Conservation (phyloP, 1,140 invertebrate species). For the Sycophila sp. region DNA sequence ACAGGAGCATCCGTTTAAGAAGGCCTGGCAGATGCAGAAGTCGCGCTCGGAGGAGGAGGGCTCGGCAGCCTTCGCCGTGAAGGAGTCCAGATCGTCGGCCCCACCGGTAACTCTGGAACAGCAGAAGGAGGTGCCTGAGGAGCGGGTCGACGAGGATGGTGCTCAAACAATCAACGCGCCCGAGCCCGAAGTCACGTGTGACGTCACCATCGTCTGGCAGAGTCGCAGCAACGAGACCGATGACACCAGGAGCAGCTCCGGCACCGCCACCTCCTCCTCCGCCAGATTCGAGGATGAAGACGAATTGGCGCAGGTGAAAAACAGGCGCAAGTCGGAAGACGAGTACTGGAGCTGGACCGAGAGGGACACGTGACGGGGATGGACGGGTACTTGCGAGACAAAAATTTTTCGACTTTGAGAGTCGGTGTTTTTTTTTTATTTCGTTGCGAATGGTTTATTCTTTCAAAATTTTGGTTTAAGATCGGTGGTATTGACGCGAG, state of each 20-base stretch:
- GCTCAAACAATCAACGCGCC: constrained; percentile 25
- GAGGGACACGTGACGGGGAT: constrained; percentile 48
- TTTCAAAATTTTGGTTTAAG: too few relatives aligned
- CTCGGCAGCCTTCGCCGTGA: constrained; percentile 51
- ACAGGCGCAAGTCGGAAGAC: constrained; percentile 49
- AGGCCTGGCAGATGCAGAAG: constrained; percentile 64
- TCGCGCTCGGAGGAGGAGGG: constrained; percentile 62
- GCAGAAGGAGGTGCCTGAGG: constrained; percentile 35
- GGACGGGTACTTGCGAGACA: not conserved
- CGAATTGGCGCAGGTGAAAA: constrained; percentile 28
- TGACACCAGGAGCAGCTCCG: constrained; percentile 36
- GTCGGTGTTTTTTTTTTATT: too few relatives aligned
- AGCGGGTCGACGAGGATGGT: constrained; percentile 16
- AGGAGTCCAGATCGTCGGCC: constrained; percentile 48
- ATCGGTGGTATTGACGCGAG: too few relatives aligned
- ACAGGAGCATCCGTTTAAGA: constrained; percentile 63
- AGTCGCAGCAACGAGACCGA: constrained; percentile 35
- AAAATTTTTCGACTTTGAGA: too few relatives aligned
- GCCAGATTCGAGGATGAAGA: constrained; percentile 47
- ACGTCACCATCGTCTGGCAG: constrained; percentile 45
- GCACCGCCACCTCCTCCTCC: constrained; percentile 31
- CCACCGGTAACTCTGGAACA: constrained; percentile 34
- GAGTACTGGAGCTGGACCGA: constrained; percentile 51
- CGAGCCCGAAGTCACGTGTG: constrained; percentile 23
- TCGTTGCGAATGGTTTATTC: too few relatives aligned